These are phyloP conservation scores for Meriones unguiculatus DNA, from an alignment of 2,113 vertebrate species.

Conservation along the genomic window DNA sequence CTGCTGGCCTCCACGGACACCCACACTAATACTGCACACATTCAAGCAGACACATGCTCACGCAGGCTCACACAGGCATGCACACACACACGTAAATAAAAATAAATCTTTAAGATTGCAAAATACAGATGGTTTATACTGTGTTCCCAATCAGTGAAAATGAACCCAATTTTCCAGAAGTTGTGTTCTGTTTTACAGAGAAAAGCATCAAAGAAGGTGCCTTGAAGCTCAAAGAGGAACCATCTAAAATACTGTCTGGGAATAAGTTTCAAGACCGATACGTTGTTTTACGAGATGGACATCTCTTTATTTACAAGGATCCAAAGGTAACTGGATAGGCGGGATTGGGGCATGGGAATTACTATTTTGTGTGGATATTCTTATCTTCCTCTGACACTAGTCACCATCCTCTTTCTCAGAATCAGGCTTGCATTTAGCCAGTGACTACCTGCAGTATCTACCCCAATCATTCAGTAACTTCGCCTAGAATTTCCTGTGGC, in stretches of 20 bases:
- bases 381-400: not conserved
- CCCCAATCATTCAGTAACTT: not conserved
- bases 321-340: conserved; percentile 89
- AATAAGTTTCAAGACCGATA: conserved; percentile 97
- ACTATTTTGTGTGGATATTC: not conserved
- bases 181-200: conserved; percentile 77
- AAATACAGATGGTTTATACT: conserved; percentile 52
- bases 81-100: not conserved
- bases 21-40: too few relatives aligned
- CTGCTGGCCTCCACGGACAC: not conserved
- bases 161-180: not conserved
- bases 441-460: not conserved
- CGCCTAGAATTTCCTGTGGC: not conserved
- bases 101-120: not conserved
- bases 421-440: not conserved
- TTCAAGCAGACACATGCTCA: not conserved
- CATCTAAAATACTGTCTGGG: conserved; percentile 94
- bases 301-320: conserved; percentile 95
- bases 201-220: conserved; percentile 88
- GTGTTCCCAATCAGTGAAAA: conserved; percentile 31
- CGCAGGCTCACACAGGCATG: not conserved
- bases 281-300: conserved; percentile 90
- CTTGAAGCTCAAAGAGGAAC: conserved; percentile 95
- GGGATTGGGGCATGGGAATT: not conserved
- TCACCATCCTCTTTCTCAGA: not conserved